Percentiles rank a stretch among this genome's conserved stretches.
phyloP scores from a whole-genome alignment of 2,797 vertebrate species.

The Leptatherina wallacei region DNA sequence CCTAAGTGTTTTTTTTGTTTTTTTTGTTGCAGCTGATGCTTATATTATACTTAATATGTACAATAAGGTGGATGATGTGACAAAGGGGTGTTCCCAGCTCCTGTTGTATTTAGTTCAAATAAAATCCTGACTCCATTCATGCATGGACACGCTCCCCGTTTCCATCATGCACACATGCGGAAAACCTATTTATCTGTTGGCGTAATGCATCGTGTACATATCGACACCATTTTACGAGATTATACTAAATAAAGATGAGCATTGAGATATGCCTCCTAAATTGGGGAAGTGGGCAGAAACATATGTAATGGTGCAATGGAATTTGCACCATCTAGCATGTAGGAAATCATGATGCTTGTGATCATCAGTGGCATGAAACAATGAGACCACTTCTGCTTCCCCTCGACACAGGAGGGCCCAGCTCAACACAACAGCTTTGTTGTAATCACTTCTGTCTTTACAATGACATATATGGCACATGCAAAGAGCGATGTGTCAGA shows the following conservation, averaged over 20 bases:
- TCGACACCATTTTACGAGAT: not conserved
- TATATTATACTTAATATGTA: not conserved
- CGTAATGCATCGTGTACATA: not conserved
- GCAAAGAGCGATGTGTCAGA: not conserved
- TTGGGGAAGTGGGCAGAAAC: conserved; percentile 53
- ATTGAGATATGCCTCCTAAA: conserved; percentile 8
- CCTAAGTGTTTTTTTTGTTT: not conserved
- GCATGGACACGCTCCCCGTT: not conserved
- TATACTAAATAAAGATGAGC: conserved; percentile 4
- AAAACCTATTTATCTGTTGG: not conserved
- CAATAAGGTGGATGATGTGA: not conserved
- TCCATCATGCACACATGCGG: not conserved
- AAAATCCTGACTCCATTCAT: not conserved
- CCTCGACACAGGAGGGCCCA: conserved; percentile 57
- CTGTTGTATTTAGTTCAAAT: conserved; percentile 1
- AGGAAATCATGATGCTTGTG: conserved; percentile 59
- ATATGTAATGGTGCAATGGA: conserved; percentile 52
- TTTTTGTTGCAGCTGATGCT: not conserved
- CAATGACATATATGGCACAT: conserved; percentile 38
- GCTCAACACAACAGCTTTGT: conserved; percentile 57
- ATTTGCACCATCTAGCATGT: conserved; percentile 68
- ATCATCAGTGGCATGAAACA: conserved; percentile 61
- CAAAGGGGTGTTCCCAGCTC: not conserved
- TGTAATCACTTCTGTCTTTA: conserved; percentile 70
- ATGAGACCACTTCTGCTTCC: conserved; percentile 76